Evolutionary conservation across 2,797 vertebrate genomes (phyloP).

Genomic region (Melanotaenia pygmaea): DNA sequence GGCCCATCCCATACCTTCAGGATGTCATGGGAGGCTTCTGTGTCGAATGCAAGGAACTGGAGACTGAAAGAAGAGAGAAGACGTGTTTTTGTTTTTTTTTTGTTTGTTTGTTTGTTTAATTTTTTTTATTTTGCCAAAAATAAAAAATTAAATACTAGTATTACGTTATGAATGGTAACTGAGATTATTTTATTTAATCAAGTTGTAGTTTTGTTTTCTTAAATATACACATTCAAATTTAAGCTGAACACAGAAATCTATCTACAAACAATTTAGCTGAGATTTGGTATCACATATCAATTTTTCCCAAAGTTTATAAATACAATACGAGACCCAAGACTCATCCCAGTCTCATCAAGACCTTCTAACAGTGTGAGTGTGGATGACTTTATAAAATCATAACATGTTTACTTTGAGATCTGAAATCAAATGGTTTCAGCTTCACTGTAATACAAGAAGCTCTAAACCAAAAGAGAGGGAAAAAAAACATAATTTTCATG

Average conservation of each 20-base stretch:
- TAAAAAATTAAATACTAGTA: neutral
- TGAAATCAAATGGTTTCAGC: conserved; percentile 56
- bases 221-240: conserved; percentile 13
- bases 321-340: conserved; percentile 28
- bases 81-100: neutral
- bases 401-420: conserved; percentile 65
- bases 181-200: neutral
- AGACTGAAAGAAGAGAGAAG: conserved; percentile 81
- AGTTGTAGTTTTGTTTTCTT: neutral
- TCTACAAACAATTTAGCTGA: conserved; percentile 36
- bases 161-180: neutral
- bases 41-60: conserved; percentile 97
- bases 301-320: conserved; percentile 46
- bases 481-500: conserved; percentile 39
- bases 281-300: conserved; percentile 52
- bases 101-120: neutral
- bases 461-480: conserved; percentile 37
- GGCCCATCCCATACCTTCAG: conserved; percentile 96
- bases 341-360: conserved; percentile 58
- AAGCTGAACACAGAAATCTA: conserved; percentile 10
- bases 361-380: conserved; percentile 36
- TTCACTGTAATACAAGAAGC: conserved; percentile 49
- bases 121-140: neutral
- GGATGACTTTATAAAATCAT: conserved; percentile 58
- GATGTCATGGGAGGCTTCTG: conserved; percentile 97